Evolutionary conservation across 2,113 vertebrate genomes (phyloP).

Genomic region (Elephas maximus): DNA sequence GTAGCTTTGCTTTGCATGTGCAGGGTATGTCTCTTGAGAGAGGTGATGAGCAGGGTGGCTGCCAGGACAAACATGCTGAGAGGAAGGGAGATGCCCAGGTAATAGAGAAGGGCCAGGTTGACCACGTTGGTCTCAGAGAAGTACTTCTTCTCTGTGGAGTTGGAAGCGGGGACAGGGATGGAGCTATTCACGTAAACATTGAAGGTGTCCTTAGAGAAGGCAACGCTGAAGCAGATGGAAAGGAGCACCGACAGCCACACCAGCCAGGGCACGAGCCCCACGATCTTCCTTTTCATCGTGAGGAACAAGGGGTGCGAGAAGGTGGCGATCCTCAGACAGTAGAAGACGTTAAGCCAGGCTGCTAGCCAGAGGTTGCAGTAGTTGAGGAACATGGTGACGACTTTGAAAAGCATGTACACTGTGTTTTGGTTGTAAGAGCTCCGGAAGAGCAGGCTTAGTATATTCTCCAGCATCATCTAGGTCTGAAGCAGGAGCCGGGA

Average conservation of each 20-base stretch:
- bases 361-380: constrained; percentile 77
- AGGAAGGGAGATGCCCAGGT: constrained; percentile 40
- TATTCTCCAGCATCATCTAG: constrained; percentile 59
- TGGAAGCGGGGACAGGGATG: neutral
- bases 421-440: constrained; percentile 43
- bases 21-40: constrained; percentile 65
- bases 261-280: constrained; percentile 29
- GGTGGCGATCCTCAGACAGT: constrained; percentile 68
- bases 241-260: constrained; percentile 41
- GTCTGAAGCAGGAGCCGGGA: constrained; percentile 71
- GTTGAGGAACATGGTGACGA: constrained; percentile 63
- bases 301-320: constrained; percentile 62
- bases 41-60: constrained; percentile 59
- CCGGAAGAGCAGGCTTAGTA: neutral
- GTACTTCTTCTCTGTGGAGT: neutral
- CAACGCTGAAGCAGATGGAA: neutral
- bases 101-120: constrained; percentile 9
- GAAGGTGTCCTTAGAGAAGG: constrained; percentile 36
- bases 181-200: neutral
- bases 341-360: constrained; percentile 74
- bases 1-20: constrained; percentile 55
- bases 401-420: constrained; percentile 45
- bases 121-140: neutral
- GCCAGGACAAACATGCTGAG: constrained; percentile 56
- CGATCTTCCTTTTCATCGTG: constrained; percentile 50